Percentiles rank a stretch among this genome's conserved stretches.
phyloP scores from a whole-genome alignment of 2,113 vertebrate genomes.

The Dunckerocampus dactyliophorus region DNA sequence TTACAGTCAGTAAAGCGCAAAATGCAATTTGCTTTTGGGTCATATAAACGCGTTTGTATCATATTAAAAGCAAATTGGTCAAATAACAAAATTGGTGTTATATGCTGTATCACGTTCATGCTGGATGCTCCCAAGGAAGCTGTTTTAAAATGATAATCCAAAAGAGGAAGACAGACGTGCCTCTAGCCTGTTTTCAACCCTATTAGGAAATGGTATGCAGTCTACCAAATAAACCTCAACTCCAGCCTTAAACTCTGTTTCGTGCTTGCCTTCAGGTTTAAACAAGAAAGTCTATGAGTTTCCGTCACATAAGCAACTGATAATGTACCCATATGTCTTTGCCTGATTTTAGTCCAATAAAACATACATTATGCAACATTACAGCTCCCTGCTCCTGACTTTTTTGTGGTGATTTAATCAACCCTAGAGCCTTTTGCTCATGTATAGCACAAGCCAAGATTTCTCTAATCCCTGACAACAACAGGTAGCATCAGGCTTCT shows the following conservation, averaged over 20 bases:
- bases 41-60: slow-evolving; percentile 35
- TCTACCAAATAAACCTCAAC: slow-evolving; percentile 63
- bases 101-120: slow-evolving; percentile 51
- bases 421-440: background rate
- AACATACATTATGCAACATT: background rate
- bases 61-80: slow-evolving; percentile 39
- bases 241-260: slow-evolving; percentile 69
- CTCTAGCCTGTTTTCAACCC: slow-evolving; percentile 70
- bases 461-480: background rate
- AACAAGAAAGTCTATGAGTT: slow-evolving; percentile 18
- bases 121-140: slow-evolving; percentile 72
- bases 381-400: background rate
- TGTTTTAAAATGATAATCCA: slow-evolving; percentile 80
- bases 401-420: background rate
- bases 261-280: slow-evolving; percentile 44
- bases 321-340: background rate
- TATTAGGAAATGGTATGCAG: slow-evolving; percentile 78
- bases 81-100: slow-evolving; percentile 51
- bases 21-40: slow-evolving; percentile 10
- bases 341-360: background rate
- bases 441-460: background rate
- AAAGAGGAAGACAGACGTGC: slow-evolving; percentile 67
- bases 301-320: slow-evolving; percentile 13
- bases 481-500: background rate
- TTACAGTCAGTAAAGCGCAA: background rate